Conservation (phyloP, 1,140 invertebrate species). For the Apis florea region DNA sequence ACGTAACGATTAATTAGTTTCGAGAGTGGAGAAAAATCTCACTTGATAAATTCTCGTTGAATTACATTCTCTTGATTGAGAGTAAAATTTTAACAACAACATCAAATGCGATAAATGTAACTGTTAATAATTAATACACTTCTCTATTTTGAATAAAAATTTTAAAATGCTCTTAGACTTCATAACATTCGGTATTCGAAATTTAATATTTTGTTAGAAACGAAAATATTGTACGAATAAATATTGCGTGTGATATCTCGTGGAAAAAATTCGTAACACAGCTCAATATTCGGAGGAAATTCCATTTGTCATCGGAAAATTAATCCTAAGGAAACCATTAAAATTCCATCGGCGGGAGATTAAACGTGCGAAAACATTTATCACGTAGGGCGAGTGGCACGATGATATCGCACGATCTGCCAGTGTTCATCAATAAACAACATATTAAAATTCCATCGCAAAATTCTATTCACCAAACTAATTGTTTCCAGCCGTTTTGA, state of each 20-base stretch:
- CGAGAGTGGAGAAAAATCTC: too few relatives aligned
- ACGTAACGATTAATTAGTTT: too few relatives aligned
- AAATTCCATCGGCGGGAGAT: constrained; percentile 21
- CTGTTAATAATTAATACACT: too few relatives aligned
- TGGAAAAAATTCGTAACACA: not conserved
- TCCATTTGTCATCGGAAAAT: constrained; percentile 30
- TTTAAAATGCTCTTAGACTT: too few relatives aligned
- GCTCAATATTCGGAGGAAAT: not conserved
- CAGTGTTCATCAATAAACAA: constrained; percentile 27
- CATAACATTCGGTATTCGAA: too few relatives aligned
- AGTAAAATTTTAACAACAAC: too few relatives aligned
- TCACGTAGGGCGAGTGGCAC: constrained; percentile 7
- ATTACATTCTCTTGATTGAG: too few relatives aligned
- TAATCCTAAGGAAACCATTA: constrained; percentile 33
- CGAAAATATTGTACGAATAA: too few relatives aligned
- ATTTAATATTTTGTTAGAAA: too few relatives aligned
- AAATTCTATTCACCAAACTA: constrained; percentile 9
- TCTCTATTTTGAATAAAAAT: too few relatives aligned
- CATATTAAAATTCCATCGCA: constrained; percentile 22
- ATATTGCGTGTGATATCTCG: not conserved
- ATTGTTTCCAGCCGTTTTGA: not conserved
- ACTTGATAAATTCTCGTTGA: too few relatives aligned
- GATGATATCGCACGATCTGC: constrained; percentile 19
- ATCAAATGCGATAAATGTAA: too few relatives aligned
- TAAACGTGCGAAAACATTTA: constrained; percentile 34